Evolutionary conservation across 2,797 vertebrate genomes (phyloP).

Genomic region (Hyperoplus immaculatus): DNA sequence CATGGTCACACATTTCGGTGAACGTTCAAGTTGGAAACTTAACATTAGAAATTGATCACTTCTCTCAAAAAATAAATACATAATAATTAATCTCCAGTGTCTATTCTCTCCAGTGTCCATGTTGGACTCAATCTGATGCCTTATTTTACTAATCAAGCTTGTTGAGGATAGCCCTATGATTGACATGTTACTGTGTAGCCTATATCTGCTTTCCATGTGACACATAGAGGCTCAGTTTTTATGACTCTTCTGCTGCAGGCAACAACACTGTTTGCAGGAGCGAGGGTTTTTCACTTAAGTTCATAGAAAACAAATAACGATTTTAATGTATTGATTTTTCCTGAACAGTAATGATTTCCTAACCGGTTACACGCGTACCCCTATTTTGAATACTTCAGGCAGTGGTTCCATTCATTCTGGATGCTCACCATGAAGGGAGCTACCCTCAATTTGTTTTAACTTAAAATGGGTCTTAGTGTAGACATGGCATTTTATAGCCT

Average conservation of each 20-base stretch:
- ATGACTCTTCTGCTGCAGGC: conserved; percentile 26
- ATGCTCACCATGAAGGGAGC: conserved; percentile 13
- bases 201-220: conserved; percentile 24
- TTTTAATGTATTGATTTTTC: too few relatives aligned
- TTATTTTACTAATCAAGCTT: too few relatives aligned
- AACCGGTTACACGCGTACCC: neutral
- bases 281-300: neutral
- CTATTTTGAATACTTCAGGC: conserved; percentile 22
- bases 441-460: neutral
- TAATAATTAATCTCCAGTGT: too few relatives aligned
- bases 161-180: neutral
- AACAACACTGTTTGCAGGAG: conserved; percentile 32
- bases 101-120: too few relatives aligned
- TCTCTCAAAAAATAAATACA: too few relatives aligned
- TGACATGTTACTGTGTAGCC: conserved; percentile 1
- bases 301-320: too few relatives aligned
- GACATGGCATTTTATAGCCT: neutral
- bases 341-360: too few relatives aligned
- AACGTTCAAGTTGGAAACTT: too few relatives aligned
- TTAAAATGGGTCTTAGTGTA: neutral
- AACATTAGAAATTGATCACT: too few relatives aligned
- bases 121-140: too few relatives aligned
- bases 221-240: conserved; percentile 16
- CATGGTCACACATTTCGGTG: too few relatives aligned
- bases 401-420: conserved; percentile 2